phyloP scores from a whole-genome alignment of 2,113 vertebrate species.

The pig (Sus scrofa) region T2T-Sscrofa CM000820.6:128069501-128070000 shows the following conservation, averaged over 20 bases:
- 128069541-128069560: not conserved
- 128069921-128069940: not conserved
- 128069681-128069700: not conserved
- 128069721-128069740: not conserved
- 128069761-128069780: not conserved
- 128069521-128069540: slow-evolving; percentile 22
- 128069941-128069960: not conserved
- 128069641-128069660: slow-evolving; percentile 40
- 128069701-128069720: slow-evolving; percentile 2
- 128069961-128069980: not conserved
- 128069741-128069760: not conserved
- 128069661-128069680: not conserved
- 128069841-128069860: not conserved
- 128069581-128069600: slow-evolving; percentile 5
- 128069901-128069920: not conserved
- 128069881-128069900: not conserved
- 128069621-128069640: not conserved
- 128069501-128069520: not conserved
- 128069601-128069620: not conserved
- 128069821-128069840: not conserved
- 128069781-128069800: not conserved
- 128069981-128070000: not conserved
- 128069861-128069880: not conserved
- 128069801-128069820: not conserved
- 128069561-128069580: not conserved